Evolutionary conservation across 2,888 invertebrate species (phyloP), one percentile per base, ranked within the genome.

Genomic region (Dryococelus australis): DNA sequence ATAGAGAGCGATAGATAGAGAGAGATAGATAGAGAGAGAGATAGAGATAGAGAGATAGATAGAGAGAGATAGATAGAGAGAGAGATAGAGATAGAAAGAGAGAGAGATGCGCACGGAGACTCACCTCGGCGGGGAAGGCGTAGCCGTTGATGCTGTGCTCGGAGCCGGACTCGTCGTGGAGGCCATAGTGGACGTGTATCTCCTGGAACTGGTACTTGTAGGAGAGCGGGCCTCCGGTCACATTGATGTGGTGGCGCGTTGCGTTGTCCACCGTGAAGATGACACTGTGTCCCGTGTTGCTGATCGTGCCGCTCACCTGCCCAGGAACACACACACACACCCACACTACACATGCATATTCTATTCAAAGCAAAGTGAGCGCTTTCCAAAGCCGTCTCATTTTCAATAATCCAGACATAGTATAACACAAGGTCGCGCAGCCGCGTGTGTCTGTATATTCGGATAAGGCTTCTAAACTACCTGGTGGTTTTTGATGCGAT

Each of bases 111-210:
- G 35, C 2, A 35, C 4, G 20, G 81, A 13, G 13, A 92, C 94
- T 94, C 93, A 99, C 99, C 96, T 99, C 99, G 87, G 99, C 99
- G 13, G 99, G 99, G 93, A 99, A 99, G 87, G 98, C 96, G 91
- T 98, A 97, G 90, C 98, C 98, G 91, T 98, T 98, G 91, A 99
- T 97, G 88, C 97, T 98, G 93, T 99, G 99, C 92, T 99, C 99
- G 24, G 99, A 99, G 43, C 99, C 99, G 90, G 96, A 96, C 91
- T 97, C 96, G 93, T 99, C 98, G 91, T 96, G 96, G 88, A 97
- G 94, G 12, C 98, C 98, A 92, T 98, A 99, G 93, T 98, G 98
- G 91, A 98, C 95, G 93, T 98, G 98, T 90, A 99, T 97, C 93
- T 98, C 98, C 91, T 98, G 97, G 92, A 99, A 97, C 93, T 97